These are phyloP conservation scores for Sebastes iracundus DNA, from an alignment of 2,797 vertebrate genomes.

Conservation along the genomic window DNA sequence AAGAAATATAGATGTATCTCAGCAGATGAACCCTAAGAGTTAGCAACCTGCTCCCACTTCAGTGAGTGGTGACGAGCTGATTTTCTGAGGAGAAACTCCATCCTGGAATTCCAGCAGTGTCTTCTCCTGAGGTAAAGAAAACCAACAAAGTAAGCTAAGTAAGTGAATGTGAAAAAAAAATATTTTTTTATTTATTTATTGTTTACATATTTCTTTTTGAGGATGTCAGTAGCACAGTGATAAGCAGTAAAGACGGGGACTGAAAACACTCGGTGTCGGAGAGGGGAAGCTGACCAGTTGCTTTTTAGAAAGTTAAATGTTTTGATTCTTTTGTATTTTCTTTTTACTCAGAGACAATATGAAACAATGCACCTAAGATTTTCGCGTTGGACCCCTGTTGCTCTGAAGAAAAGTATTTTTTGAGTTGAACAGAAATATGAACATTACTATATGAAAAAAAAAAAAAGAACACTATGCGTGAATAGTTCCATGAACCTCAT, in stretches of 20 bases:
- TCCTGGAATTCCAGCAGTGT: conserved; percentile 63
- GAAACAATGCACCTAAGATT: conserved; percentile 57
- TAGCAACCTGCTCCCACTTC: conserved; percentile 49
- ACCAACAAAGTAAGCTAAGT: conserved; percentile 81
- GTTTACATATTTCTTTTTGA: conserved; percentile 72
- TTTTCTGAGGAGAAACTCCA: conserved; percentile 58
- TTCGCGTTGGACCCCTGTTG: conserved; percentile 67
- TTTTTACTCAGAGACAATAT: conserved; percentile 74
- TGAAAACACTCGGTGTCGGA: conserved; percentile 38
- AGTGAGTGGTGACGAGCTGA: conserved; percentile 39
- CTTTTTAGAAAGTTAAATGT: conserved; percentile 40
- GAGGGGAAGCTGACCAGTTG: conserved; percentile 43
- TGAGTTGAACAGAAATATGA: conserved; percentile 77
- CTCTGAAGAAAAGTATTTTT: conserved; percentile 76
- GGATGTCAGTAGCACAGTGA: conserved; percentile 70
- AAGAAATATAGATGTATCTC: conserved; percentile 53
- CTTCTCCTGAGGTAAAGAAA: conserved; percentile 75
- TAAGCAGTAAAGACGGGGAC: conserved; percentile 37
- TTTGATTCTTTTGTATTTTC: conserved; percentile 66
- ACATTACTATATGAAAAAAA: conserved; percentile 59
- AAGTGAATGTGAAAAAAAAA: conserved; percentile 84
- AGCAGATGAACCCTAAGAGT: conserved; percentile 56
- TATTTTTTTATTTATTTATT: conserved; percentile 81
- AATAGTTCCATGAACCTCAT: conserved; percentile 71
- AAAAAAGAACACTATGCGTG: conserved; percentile 65